Evolutionary conservation across 2,888 invertebrate genomes (phyloP).

Genomic region (Acanthosepion pharaonis): DNA sequence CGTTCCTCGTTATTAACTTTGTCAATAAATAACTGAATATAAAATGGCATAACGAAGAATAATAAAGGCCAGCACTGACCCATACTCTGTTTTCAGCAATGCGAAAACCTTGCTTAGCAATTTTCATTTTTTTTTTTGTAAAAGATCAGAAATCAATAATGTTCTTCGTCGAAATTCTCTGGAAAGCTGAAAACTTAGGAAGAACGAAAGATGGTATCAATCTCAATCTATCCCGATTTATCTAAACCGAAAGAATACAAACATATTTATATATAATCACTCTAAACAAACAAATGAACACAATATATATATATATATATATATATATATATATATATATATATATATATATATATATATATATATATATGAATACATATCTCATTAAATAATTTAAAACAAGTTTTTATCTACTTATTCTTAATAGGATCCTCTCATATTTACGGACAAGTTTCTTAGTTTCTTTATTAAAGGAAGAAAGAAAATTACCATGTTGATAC

Average conservation of each 20-base stretch:
- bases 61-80: not conserved
- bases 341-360: too few species aligned
- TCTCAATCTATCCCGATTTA: not conserved
- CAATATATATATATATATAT: too few species aligned
- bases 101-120: not conserved
- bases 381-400: too few species aligned
- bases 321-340: too few species aligned
- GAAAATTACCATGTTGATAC: too few species aligned
- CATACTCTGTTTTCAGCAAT: not conserved
- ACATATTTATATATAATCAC: too few species aligned
- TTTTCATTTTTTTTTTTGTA: not conserved
- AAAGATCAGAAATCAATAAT: not conserved
- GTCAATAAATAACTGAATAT: not conserved
- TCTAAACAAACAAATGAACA: fast-evolving
- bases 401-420: too few species aligned
- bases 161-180: not conserved
- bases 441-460: too few species aligned
- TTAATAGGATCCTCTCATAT: too few species aligned
- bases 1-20: not conserved
- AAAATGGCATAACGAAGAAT: not conserved
- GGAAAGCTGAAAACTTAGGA: not conserved
- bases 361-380: too few species aligned
- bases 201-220: not conserved
- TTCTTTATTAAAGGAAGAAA: too few species aligned
- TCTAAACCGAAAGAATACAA: too few species aligned